These are phyloP conservation scores for Plagiodera versicolora DNA, from an alignment of 2,888 invertebrate genomes.

Conservation along the genomic window DNA sequence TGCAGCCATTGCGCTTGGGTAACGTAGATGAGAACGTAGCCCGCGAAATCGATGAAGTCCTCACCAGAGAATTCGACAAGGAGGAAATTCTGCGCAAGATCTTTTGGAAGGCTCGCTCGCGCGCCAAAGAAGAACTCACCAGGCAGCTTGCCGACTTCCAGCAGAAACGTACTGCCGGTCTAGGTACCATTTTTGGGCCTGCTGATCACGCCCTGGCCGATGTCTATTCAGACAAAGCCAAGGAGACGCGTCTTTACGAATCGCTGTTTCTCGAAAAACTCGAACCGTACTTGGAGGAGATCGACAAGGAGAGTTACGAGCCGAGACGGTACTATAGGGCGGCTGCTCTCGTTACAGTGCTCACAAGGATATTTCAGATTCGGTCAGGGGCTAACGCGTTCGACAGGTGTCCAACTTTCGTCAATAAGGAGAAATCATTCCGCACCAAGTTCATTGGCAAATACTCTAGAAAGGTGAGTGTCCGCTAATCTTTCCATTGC, in stretches of 20 bases:
- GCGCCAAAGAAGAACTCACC: constrained; percentile 80
- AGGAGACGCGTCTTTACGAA: constrained; percentile 74
- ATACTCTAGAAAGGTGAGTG: constrained; percentile 41
- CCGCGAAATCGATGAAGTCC: constrained; percentile 85
- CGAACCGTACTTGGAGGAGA: constrained; percentile 67
- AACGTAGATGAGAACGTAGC: constrained; percentile 86
- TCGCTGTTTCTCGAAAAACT: constrained; percentile 71
- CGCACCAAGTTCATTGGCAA: constrained; percentile 67
- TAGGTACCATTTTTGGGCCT: constrained; percentile 89
- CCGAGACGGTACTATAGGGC: constrained; percentile 69
- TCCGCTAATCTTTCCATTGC: not conserved
- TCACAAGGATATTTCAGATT: constrained; percentile 75
- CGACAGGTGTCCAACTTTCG: constrained; percentile 81
- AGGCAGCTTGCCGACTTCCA: constrained; percentile 79
- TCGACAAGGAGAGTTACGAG: constrained; percentile 65
- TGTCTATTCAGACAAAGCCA: constrained; percentile 71
- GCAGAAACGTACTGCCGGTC: constrained; percentile 84
- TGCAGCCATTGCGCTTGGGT: constrained; percentile 75
- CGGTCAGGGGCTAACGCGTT: constrained; percentile 63
- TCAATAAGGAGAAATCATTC: constrained; percentile 81
- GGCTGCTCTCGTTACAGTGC: constrained; percentile 78
- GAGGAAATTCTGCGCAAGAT: constrained; percentile 86
- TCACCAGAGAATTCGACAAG: constrained; percentile 83
- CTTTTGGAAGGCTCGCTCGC: constrained; percentile 85
- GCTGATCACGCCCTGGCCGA: constrained; percentile 77